Conservation (phyloP, 2,113 vertebrate species). For the Paralichthys olivaceus region DNA sequence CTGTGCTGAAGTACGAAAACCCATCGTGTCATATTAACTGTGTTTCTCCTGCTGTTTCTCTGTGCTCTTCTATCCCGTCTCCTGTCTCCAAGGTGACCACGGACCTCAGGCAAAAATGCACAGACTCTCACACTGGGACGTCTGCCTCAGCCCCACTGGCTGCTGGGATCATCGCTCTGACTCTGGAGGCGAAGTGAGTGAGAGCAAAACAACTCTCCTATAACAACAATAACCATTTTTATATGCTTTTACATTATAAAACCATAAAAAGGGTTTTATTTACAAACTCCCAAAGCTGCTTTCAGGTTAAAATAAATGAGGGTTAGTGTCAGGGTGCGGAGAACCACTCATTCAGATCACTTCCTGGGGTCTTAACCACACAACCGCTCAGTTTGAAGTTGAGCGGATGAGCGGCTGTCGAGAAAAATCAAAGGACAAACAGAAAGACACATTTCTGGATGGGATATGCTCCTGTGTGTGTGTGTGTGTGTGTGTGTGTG, state of each 20-base stretch:
- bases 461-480: neutral
- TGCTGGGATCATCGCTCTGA: conserved; percentile 81
- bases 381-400: neutral
- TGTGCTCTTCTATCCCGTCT: conserved; percentile 18
- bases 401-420: neutral
- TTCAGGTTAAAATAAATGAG: neutral
- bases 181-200: conserved; percentile 84
- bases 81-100: conserved; percentile 80
- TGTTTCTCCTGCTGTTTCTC: conserved; percentile 16
- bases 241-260: neutral
- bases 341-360: neutral
- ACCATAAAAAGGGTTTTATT: neutral
- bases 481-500: neutral
- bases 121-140: conserved; percentile 83
- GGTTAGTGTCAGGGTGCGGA: neutral
- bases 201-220: neutral
- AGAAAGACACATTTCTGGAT: neutral
- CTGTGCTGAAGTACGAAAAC: conserved; percentile 22
- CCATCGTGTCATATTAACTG: conserved; percentile 29
- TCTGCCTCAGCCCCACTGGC: conserved; percentile 82
- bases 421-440: neutral
- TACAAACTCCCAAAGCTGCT: neutral
- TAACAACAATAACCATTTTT: neutral
- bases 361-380: neutral
- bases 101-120: conserved; percentile 83